phyloP scores from a whole-genome alignment of 2,888 invertebrate species.

The Molorchus minor region DNA sequence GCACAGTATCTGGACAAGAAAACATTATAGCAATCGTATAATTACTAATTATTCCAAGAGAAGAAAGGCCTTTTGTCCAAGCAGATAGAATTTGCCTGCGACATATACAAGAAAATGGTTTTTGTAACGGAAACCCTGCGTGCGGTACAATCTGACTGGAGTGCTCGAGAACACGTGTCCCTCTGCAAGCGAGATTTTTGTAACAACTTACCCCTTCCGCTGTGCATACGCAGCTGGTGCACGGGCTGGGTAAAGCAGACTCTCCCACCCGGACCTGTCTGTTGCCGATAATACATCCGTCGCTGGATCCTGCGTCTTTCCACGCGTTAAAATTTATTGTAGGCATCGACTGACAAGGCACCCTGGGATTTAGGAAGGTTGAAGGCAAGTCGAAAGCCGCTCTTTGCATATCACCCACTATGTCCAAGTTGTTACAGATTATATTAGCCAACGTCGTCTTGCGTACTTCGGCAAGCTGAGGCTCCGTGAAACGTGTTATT shows the following conservation, averaged over 20 bases:
- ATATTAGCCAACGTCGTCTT: slow-evolving; percentile 86
- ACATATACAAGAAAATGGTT: too few species aligned
- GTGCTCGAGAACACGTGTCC: too few species aligned
- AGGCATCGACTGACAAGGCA: slow-evolving; percentile 84
- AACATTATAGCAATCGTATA: too few species aligned
- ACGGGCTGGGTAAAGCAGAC: slow-evolving; percentile 88
- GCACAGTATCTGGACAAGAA: too few species aligned
- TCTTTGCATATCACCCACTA: slow-evolving; percentile 85
- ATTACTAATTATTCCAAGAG: too few species aligned
- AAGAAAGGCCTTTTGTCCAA: too few species aligned
- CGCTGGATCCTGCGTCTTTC: slow-evolving; percentile 74
- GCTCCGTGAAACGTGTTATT: slow-evolving; percentile 81
- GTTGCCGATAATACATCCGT: slow-evolving; percentile 84
- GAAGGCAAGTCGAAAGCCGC: slow-evolving; percentile 91
- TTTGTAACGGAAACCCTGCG: too few species aligned
- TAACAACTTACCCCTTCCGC: slow-evolving; percentile 86
- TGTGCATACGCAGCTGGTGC: slow-evolving; percentile 89
- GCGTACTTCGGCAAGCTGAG: slow-evolving; percentile 87
- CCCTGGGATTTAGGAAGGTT: slow-evolving; percentile 85
- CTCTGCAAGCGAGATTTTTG: too few species aligned
- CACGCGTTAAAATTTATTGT: slow-evolving; percentile 83
- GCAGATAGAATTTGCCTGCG: too few species aligned
- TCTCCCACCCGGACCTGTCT: slow-evolving; percentile 82
- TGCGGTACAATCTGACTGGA: too few species aligned
- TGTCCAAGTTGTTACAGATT: slow-evolving; percentile 90